Conservation (phyloP, 1,140 invertebrate species). For the Drosophila malerkotliana region DNA sequence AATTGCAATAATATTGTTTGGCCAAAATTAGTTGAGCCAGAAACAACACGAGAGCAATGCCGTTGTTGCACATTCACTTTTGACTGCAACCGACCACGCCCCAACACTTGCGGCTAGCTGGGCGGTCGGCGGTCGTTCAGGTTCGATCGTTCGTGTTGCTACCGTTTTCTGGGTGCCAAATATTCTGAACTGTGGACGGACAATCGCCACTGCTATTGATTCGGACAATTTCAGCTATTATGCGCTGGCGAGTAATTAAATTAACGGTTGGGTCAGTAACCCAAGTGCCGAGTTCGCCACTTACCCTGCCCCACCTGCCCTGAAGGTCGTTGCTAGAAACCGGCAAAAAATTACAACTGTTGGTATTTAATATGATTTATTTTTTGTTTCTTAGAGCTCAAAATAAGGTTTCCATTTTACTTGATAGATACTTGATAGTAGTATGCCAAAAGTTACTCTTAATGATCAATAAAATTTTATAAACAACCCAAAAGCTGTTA, state of each 20-base stretch:
- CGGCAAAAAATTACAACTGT: not conserved
- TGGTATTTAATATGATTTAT: not conserved
- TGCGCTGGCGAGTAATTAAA: slow-evolving; percentile 52
- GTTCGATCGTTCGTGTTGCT: slow-evolving; percentile 13
- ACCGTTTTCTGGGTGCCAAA: slow-evolving; percentile 50
- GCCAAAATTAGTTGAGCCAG: slow-evolving; percentile 32
- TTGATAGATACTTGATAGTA: too few species aligned
- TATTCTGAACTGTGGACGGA: slow-evolving; percentile 38
- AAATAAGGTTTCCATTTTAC: not conserved
- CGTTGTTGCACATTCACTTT: slow-evolving; percentile 73
- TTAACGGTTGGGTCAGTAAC: slow-evolving; percentile 43
- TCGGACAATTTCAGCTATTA: slow-evolving; percentile 48
- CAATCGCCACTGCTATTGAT: slow-evolving; percentile 48
- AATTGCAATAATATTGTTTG: slow-evolving; percentile 61
- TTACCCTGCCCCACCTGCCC: slow-evolving; percentile 37
- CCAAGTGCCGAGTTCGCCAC: slow-evolving; percentile 8
- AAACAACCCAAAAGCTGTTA: too few species aligned
- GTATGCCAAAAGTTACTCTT: too few species aligned
- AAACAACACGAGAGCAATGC: slow-evolving; percentile 16
- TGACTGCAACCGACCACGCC: slow-evolving; percentile 60
- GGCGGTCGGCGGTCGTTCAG: slow-evolving; percentile 17
- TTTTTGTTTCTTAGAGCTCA: not conserved
- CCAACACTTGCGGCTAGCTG: slow-evolving; percentile 49
- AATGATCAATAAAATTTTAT: too few species aligned
- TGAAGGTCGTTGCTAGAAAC: slow-evolving; percentile 46